Evolutionary conservation across 2,113 vertebrate species (phyloP).

Genomic region (Glareola pratincola): DNA sequence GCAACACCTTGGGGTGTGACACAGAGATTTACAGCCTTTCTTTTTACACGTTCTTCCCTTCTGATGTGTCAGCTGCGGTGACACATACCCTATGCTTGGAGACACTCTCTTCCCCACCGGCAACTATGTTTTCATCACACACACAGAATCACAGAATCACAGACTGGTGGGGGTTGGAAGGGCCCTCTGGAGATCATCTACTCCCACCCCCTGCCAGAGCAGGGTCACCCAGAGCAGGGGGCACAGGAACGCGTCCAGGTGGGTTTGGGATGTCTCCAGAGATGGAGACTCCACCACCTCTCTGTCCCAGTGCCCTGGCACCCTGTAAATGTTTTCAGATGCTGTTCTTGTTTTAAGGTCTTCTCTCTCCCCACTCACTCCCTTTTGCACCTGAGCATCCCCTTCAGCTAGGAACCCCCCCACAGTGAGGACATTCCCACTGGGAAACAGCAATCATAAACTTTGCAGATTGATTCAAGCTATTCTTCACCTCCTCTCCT

Average conservation of each 20-base stretch:
- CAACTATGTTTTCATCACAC: background rate
- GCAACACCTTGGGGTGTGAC: background rate
- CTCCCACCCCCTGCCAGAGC: background rate
- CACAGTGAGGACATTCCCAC: fast-evolving
- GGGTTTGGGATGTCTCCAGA: background rate
- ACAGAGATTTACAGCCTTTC: background rate
- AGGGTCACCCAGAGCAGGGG: background rate
- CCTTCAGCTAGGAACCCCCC: background rate
- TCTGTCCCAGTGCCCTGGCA: background rate
- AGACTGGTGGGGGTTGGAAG: background rate
- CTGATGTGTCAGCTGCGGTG: background rate
- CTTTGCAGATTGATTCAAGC: background rate
- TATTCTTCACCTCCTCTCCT: background rate
- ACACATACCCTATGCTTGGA: background rate
- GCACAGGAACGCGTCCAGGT: background rate
- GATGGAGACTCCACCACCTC: background rate
- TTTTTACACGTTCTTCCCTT: background rate
- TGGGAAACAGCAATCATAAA: background rate
- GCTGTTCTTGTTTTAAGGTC: background rate
- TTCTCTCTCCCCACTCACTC: background rate
- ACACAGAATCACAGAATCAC: background rate
- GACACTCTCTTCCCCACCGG: background rate
- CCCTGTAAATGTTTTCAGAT: background rate
- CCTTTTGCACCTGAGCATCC: background rate
- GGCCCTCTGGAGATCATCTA: background rate